These are phyloP conservation scores for Stegostoma tigrinum DNA, from an alignment of 2,113 vertebrate species.

Conservation along the genomic window DNA sequence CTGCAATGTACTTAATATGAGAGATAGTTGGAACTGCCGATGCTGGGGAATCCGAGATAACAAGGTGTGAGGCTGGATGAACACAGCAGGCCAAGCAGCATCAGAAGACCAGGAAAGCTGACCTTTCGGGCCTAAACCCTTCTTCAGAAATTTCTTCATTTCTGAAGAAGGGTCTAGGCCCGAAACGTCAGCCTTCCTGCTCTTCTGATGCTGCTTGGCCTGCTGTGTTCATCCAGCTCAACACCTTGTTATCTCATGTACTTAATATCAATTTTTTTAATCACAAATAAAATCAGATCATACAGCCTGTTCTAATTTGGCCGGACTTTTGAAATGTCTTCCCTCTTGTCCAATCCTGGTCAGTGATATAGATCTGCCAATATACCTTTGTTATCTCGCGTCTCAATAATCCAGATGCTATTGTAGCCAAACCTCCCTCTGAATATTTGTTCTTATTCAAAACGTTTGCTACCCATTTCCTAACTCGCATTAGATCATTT, in stretches of 20 bases:
- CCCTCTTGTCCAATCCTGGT: neutral
- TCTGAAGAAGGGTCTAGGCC: too few species aligned
- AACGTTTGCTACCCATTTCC: neutral
- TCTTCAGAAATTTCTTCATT: too few species aligned
- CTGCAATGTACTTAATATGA: neutral
- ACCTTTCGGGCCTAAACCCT: too few species aligned
- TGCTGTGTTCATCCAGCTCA: too few species aligned
- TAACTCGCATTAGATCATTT: neutral
- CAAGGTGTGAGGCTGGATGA: too few species aligned
- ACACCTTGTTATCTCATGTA: too few species aligned
- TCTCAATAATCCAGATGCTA: neutral
- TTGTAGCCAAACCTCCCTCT: neutral
- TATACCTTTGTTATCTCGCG: neutral
- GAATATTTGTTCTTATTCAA: neutral
- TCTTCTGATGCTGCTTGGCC: too few species aligned
- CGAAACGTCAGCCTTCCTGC: too few species aligned
- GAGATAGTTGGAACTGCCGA: too few species aligned
- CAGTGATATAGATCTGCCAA: neutral
- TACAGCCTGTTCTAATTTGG: neutral
- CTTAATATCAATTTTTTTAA: neutral
- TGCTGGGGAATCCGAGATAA: too few species aligned
- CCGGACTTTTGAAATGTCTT: neutral
- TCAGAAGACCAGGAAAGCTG: too few species aligned
- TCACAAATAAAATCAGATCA: neutral
- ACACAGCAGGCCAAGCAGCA: too few species aligned